Base-by-base conservation (phyloP, 2,888 invertebrate species). In the Pyrgus malvae region DNA sequence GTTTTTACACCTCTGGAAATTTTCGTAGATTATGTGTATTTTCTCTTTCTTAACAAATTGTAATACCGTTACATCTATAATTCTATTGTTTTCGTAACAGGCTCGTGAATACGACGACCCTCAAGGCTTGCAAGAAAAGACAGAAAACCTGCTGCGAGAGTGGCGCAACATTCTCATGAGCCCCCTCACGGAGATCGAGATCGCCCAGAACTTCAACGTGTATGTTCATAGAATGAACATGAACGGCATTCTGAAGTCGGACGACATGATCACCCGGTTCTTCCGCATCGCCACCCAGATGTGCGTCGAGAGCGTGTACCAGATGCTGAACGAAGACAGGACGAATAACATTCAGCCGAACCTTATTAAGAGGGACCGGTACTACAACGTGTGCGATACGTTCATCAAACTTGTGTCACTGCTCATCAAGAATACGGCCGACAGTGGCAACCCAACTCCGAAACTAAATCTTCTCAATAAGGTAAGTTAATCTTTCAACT, bases 151-250 rank as follows among this genome's bases (percentile, higher is more conserved):
- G 8, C 91, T 99, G 27, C 93, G 98, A 16, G 99, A 99, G 74
- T 99, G 99, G 99, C 96, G 99, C 11, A 93, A 93, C 58, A 94
- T 98, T 72, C 97, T 97, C 68, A 95, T 98, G 72, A 94, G 94
- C 12, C 95, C 95, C 3, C 92, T 94, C 11, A 93, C 94, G 2
- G 95, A 95, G 46, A 93, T 96, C 35, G 97, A 97, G 74, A 93
- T 96, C 0, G 94, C 95, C 0, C 98, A 98, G 81, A 97, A 98
- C 33, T 98, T 99, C 82, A 95, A 96, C 60, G 89, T 96, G 64
- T 99, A 99, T 83, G 98, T 99, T 2, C 97, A 97, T 72, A 96
- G 98, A 82, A 98, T 99, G 98, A 98, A 98, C 79, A 93, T 96
- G 80, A 70, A 84, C 38, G 88, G 99, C 3, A 98, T 99, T 57